Base-by-base conservation (phyloP, 2,113 vertebrate genomes). In the Pluvialis apricaria region DNA sequence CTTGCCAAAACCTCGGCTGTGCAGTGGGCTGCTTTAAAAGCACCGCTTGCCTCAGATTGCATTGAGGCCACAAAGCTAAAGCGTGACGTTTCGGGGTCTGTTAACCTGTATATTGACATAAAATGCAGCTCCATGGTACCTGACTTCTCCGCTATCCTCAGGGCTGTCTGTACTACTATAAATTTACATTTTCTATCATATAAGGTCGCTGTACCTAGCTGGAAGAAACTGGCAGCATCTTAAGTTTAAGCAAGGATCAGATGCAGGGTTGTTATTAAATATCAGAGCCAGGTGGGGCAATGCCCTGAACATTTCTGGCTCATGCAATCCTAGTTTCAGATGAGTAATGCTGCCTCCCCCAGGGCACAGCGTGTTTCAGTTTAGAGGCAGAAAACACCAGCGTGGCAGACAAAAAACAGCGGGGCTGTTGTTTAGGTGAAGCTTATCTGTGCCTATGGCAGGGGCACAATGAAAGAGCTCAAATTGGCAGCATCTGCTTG, bases 371-470 rank as follows among this genome's bases (percentile, higher is more conserved):
- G 6, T 2, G 11, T 38, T 57, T 60, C 26, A 13, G 13, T n/a
- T 22, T 10, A 25, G 62, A 89, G 61, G 66, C 52, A 80, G 40
- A 57, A 86, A 76, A 82, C 26, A 62, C 22, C 65, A 28, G 26
- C 26, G 22, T 5, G 75, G 32, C 61, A 38, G 76, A 71, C 15
- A 20, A 44, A 82, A 75, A 54, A 2, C 22, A 17, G 25, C 13
- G 11, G 14, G 28, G 47, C 12, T 1, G 1, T 20, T 2, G 0
- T 69, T 57, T 5, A 26, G 52, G 58, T 42, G 86, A 32, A 47
- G 55, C 42, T 69, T 20, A 6, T 16, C 55, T 52, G 31, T 28
- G 38, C 64, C 55, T 31, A 13, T 0, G 12, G 51, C 34, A 45
- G 84, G 75, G 44, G 34, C 24, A 24, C 8, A 1, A 28, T 10